Percentiles rank a stretch among this genome's conserved stretches.
Conservation (phyloP, 1,140 invertebrate genomes). For the Hyphantria cunea region DNA sequence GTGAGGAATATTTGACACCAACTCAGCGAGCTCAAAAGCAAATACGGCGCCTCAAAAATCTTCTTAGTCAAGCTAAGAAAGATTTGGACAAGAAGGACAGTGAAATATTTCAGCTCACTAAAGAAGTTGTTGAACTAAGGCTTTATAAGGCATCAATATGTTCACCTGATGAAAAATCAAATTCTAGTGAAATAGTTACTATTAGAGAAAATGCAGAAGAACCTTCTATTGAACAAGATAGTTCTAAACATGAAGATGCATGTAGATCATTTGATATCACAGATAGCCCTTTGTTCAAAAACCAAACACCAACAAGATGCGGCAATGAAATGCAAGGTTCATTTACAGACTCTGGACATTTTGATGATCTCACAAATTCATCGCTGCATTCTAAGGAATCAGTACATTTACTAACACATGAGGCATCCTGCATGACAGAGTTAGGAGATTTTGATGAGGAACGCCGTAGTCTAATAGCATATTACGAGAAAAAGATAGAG, state of each 20-base stretch:
- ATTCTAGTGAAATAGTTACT: constrained; percentile 88
- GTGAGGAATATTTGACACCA: constrained; percentile 92
- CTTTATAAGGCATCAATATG: constrained; percentile 89
- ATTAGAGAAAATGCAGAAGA: constrained; percentile 85
- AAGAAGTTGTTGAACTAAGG: constrained; percentile 91
- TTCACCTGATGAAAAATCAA: constrained; percentile 88
- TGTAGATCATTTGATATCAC: constrained; percentile 68
- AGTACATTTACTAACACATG: constrained; percentile 80
- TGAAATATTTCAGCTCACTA: constrained; percentile 90
- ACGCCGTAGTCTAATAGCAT: constrained; percentile 85
- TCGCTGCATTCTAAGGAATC: constrained; percentile 89
- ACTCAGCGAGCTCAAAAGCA: constrained; percentile 91
- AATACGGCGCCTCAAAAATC: constrained; percentile 87
- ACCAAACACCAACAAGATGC: constrained; percentile 64
- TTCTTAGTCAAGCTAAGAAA: constrained; percentile 87
- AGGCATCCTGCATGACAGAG: constrained; percentile 81
- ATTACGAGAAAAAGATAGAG: constrained; percentile 88
- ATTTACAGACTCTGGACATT: constrained; percentile 92
- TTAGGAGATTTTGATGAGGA: constrained; percentile 83
- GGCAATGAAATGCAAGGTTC: constrained; percentile 85
- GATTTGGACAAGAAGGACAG: constrained; percentile 90
- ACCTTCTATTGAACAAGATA: constrained; percentile 75
- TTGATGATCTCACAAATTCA: constrained; percentile 89
- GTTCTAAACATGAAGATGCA: constrained; percentile 68
- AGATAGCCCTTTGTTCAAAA: constrained; percentile 70